Conservation (phyloP, 2,888 invertebrate genomes). For the Blera fallax region DNA sequence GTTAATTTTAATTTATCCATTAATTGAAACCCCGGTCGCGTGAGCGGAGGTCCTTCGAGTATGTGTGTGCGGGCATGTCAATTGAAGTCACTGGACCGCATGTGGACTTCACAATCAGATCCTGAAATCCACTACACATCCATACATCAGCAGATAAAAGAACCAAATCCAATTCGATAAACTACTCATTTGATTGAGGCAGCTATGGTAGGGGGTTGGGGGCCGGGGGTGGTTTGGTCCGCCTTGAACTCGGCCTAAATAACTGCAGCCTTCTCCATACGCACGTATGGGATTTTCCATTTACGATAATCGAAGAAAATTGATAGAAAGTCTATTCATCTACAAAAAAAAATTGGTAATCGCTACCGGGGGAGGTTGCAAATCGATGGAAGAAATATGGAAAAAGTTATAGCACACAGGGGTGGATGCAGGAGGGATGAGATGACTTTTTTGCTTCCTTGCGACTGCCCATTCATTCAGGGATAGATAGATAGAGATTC, state of each 20-base stretch:
- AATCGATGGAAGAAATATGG: slow-evolving; percentile 60
- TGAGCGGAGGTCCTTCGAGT: slow-evolving; percentile 6
- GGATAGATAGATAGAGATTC: slow-evolving; percentile 61
- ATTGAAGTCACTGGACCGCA: slow-evolving; percentile 52
- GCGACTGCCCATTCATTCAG: slow-evolving; percentile 58
- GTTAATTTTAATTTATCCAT: slow-evolving; percentile 73
- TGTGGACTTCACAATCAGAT: slow-evolving; percentile 59
- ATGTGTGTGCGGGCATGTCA: slow-evolving; percentile 44
- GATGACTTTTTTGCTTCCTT: slow-evolving; percentile 36
- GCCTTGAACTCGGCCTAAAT: slow-evolving; percentile 50
- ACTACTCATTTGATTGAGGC: slow-evolving; percentile 52
- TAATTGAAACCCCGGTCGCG: slow-evolving; percentile 70
- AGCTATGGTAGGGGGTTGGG: background rate
- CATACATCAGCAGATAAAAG: slow-evolving; percentile 37
- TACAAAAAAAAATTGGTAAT: slow-evolving; percentile 67
- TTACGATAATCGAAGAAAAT: slow-evolving; percentile 72
- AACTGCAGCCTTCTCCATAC: slow-evolving; percentile 39
- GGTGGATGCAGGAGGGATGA: background rate
- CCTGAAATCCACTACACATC: slow-evolving; percentile 53
- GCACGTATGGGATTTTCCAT: slow-evolving; percentile 71
- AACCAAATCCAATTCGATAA: slow-evolving; percentile 69
- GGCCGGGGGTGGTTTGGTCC: background rate
- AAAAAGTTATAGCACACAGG: slow-evolving; percentile 27
- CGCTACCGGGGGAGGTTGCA: slow-evolving; percentile 26
- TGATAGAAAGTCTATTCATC: slow-evolving; percentile 72